Conservation (phyloP, 2,888 invertebrate genomes). For the Prostheceraeus crozeri region DNA sequence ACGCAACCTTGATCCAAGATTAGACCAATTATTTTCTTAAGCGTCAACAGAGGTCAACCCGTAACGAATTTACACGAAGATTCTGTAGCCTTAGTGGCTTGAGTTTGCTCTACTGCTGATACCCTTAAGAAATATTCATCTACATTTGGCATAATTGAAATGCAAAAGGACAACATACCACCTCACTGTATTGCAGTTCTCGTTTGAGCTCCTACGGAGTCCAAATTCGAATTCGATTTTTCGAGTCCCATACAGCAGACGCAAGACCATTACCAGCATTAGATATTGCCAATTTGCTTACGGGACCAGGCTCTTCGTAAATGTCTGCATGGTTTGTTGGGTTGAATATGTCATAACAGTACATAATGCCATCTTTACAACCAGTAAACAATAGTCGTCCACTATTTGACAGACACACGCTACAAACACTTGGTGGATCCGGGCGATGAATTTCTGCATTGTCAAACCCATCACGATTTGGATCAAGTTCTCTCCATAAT, state of each 20-base stretch:
- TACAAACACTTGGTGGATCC: conserved; percentile 11
- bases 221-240: conserved; percentile 29
- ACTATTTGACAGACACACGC: conserved; percentile 9
- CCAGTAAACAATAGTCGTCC: conserved; percentile 25
- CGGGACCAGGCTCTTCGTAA: conserved; percentile 27
- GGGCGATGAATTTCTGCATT: conserved; percentile 19
- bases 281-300: conserved; percentile 16
- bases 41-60: too few relatives aligned
- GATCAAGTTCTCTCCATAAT: conserved; percentile 23
- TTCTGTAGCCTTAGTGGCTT: too few relatives aligned
- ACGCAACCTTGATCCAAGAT: too few relatives aligned
- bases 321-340: not conserved
- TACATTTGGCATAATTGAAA: too few relatives aligned
- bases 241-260: conserved; percentile 20
- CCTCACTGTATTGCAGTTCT: too few relatives aligned
- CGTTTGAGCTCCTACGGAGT: too few relatives aligned
- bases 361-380: conserved; percentile 28
- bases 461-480: conserved; percentile 17
- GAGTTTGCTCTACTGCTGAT: too few relatives aligned
- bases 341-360: conserved; percentile 16
- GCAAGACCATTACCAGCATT: conserved; percentile 22
- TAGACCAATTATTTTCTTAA: too few relatives aligned
- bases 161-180: too few relatives aligned
- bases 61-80: too few relatives aligned
- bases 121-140: too few relatives aligned